Evolutionary conservation across 1,140 invertebrate species (phyloP), one percentile per base, ranked within the genome.

Genomic region (Piezodorus guildinii): DNA sequence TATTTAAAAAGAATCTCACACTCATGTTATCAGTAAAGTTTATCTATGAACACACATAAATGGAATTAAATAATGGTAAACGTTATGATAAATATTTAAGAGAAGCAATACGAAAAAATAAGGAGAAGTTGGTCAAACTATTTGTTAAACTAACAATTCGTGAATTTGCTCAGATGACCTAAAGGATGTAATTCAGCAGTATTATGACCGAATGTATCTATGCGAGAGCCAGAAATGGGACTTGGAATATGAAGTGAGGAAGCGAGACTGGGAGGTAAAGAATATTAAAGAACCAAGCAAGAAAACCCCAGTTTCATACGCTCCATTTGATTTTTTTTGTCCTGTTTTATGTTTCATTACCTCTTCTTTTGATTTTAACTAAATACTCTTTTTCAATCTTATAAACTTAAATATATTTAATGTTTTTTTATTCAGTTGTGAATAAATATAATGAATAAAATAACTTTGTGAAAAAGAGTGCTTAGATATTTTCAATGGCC

Each of bases 201-300:
- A 96, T 86, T 88, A 91, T 86, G 86, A 90, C 77, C 90, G 90
- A 81, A 86, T 96, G 82, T 88, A 87, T 83, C 82, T 88, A 81
- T 92, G 94, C 83, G 94, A 97, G 83, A 89, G 91, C 82, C 92
- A 96, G 81, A 96, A 96, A 84, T 98, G 94, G 88, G 94, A 97
- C 88, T 93, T 97, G 88, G 94, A 98, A 87, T 88, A 91, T 83
- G 91, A 96, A 86, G 92, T 97, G 80, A 86, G 90, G 81, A 94
- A 92, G 84, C 93, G 91, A 85, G 93, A 96, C 83, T 92, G 87
- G 81, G 93, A 96, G 91, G 92, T 96, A 90, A 71, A 51, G 46
- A 51, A 25, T 17, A 49, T 19, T 21, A 62, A 62, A 62, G 25
- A 52, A 34, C n/a, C 19, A 39, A 49, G 45, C n/a, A 25, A 62